These are phyloP conservation scores for Chelonia mydas DNA, from an alignment of 2,797 vertebrate species.

Conservation along the genomic window DNA sequence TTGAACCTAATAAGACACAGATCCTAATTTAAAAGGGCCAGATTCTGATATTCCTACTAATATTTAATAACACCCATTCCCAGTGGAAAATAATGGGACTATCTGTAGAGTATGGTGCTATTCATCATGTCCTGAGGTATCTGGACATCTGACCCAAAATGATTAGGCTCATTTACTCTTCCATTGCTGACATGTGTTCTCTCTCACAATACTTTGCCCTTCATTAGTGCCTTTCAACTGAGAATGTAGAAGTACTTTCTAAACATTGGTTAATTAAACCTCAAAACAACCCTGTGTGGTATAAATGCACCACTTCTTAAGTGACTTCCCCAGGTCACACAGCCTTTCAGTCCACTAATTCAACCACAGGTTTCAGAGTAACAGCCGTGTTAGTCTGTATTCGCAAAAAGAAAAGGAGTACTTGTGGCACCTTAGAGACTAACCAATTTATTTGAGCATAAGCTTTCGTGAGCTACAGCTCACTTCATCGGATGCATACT, in stretches of 20 bases:
- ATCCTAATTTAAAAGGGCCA: not conserved
- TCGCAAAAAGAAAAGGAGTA: too few species aligned
- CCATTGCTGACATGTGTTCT: not conserved
- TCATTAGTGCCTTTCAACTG: not conserved
- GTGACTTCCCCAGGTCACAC: not conserved
- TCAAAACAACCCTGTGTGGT: not conserved
- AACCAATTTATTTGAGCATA: too few species aligned
- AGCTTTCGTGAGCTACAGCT: too few species aligned
- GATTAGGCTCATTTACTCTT: rapidly evolving
- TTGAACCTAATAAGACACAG: not conserved
- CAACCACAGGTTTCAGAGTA: too few species aligned
- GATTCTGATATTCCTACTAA: not conserved
- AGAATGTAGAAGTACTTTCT: not conserved
- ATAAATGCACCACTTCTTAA: not conserved
- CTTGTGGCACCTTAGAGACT: too few species aligned
- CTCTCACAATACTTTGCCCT: not conserved
- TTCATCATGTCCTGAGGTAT: not conserved
- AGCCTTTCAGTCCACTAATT: not conserved
- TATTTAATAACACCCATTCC: not conserved
- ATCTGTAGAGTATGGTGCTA: not conserved
- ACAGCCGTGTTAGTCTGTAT: too few species aligned
- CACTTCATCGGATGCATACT: too few species aligned
- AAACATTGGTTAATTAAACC: not conserved
- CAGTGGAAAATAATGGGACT: not conserved
- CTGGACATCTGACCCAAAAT: not conserved